Base-by-base conservation (phyloP, 1,140 invertebrate genomes). In the Apis florea region DNA sequence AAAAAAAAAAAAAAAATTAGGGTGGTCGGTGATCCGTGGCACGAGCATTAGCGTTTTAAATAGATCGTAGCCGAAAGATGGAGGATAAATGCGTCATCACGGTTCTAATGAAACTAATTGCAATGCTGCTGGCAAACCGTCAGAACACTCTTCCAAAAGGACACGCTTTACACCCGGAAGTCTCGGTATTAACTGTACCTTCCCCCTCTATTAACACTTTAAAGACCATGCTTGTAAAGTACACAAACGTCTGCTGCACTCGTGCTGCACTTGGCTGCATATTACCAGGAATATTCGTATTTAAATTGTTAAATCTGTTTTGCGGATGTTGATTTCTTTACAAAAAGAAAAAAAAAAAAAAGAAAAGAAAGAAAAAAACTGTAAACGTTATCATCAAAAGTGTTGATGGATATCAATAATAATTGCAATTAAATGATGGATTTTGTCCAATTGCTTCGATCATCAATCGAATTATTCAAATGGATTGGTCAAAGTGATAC, bases 101-200 rank as follows among this genome's bases (percentile, higher is more conserved):
- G 26, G 13, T 40, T 19, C 70, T 72, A 72, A 71, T 17, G 53
- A 71, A 71, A 71, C 53, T 56, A 71, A 56, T 58, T 72, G 70
- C 53, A 9, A 72, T 15, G 54, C 26, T n/a, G 53, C 13, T 58
- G 19, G 53, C 70, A 58, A 40, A n/a, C 17, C 6, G 53, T 40
- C 70, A 53, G 26, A 31, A 15, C 26, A 26, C 24, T 54, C 17
- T 47, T 40, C 26, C 19, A 72, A 40, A 72, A 58, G 70, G 12
- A n/a, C 21, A 58, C 70, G 19, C 11, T 21, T 40, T 56, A 6
- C 53, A 71, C 26, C 26, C 69, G 69, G 53, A 72, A 72, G 26
- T 54, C 68, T 72, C 70, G 26, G 31, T 72, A 58, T 72, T 72
- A 70, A 70, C 51, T 70, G 24, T 54, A 72, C 21, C 19, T 56